Base-by-base conservation (phyloP, 2,113 vertebrate genomes). In the Gobiocypris rarus region DNA sequence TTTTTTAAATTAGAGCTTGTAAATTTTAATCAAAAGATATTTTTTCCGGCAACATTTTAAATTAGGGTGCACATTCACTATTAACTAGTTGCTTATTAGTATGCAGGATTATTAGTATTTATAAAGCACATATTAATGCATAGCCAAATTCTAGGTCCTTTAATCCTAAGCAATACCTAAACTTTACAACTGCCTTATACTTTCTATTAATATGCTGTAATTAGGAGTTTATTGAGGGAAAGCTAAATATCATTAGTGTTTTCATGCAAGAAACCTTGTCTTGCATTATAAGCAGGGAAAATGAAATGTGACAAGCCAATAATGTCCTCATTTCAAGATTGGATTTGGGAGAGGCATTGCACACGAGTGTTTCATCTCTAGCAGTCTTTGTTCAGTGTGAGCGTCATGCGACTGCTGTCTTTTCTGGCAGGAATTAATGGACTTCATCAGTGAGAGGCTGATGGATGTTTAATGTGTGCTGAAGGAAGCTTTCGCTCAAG, bases 391-490 rank as follows among this genome's bases (percentile, higher is more conserved):
- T 59, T 61, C 56, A 58, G 22, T 14, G 5, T 43, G 34, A 26
- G 13, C 34, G 7, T 59, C 59, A 61, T 59, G 13, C 24, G 69
- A 71, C 69, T 14, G 67, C 69, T 24, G 41, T 26, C 41, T 43
- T 45, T 78, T 45, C 10, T 5, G 3, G 10, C 31, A 24, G 31
- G 75, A 59, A 78, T 78, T 19, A 63, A 78, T 78, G 56, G 76
- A 78, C 56, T 78, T 78, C 75, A 41, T 61, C 22, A 59, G 56
- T 34, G 1, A 43, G 22, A 63, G n/a, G 0, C 38, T 63, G 76
- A 63, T 63, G 76, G 56, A 19, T 45, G 38, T 78, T 78, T 63
- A 78, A 78, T 78, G 76, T 45, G 38, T 0, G 41, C 75, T 41
- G 9, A 59, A 41, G 31, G 22, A 59, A 41, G 67, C 19, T 41